Base-by-base conservation (phyloP, 2,113 vertebrate species). In the Empidonax alnorum region DNA sequence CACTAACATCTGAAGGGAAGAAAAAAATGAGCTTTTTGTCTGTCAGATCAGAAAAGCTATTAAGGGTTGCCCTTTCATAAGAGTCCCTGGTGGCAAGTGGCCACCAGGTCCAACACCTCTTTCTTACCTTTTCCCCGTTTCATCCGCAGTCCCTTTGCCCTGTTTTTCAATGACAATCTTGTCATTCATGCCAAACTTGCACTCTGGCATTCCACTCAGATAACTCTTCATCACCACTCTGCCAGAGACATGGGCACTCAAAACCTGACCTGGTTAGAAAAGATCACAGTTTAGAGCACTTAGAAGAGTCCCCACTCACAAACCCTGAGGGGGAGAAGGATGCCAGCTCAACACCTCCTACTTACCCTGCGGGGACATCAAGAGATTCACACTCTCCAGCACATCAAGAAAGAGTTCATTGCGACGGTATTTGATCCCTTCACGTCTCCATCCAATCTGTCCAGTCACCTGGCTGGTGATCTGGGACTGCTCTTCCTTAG, bases 141-240 rank as follows among this genome's bases (percentile, higher is more conserved):
- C 99, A 66, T 99, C 99, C 2, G 99, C 98, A 16, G 98, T 98
- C 97, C 98, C 99, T 98, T 99, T 99, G 97, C 99, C 99, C 96
- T 99, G 99, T 96, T 99, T 99, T 97, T 99, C 99, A 83, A 99
- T 99, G 33, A 99, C 99, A 46, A 99, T 99, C 98, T 99, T 99
- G 98, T 99, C 99, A 62, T 99, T 99, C 99, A 99, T 99, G 93
- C 99, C 99, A 80, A 99, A 99, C 96, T 99, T 99, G 98, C 99
- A 99, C 96, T 99, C 99, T 1, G 99, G 99, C 99, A 99, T 99
- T 67, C 99, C 99, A 35, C 99, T 99, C 95, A 99, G 98, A 66
- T 99, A 99, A 97, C 99, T 99, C 98, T 99, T 99, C 99, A 99
- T 99, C 88, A 99, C 99, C 53, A 99, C 99, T 82, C 99, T 98